phyloP scores from a whole-genome alignment of 37 sponge, comb jelly and placozoan species.

The Cladorhizidae sp. region DNA sequence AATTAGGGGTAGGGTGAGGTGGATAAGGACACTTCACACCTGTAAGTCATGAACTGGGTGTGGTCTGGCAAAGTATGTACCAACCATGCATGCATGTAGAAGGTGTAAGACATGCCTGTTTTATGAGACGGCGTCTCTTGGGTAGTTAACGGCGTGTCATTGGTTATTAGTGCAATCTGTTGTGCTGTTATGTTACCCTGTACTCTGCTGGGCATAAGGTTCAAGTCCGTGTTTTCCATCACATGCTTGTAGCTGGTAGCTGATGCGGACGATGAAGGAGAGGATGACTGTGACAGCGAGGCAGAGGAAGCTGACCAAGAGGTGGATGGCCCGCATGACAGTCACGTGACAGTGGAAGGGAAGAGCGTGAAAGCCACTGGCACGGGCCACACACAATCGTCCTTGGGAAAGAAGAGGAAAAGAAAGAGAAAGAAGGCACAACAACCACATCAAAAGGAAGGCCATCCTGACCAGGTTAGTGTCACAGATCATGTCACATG shows the following conservation, averaged over 20 bases:
- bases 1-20: too few species aligned
- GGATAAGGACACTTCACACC: too few species aligned
- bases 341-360: background rate
- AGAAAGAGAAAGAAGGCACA: conserved; percentile 45
- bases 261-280: conserved; percentile 23
- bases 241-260: conserved; percentile 8
- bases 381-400: background rate
- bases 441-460: background rate
- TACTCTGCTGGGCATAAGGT: too few species aligned
- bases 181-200: too few species aligned
- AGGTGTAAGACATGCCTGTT: too few species aligned
- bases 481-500: background rate
- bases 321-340: background rate
- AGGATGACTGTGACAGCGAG: conserved; percentile 23
- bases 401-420: conserved; percentile 34
- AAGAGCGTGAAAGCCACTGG: background rate
- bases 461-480: background rate
- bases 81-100: too few species aligned
- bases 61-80: too few species aligned
- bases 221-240: too few species aligned
- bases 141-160: too few species aligned
- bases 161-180: too few species aligned
- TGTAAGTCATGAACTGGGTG: too few species aligned
- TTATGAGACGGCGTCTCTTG: too few species aligned
- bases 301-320: background rate